Evolutionary conservation across 2,888 invertebrate species (phyloP).

Genomic region (Cantharis lateralis): DNA sequence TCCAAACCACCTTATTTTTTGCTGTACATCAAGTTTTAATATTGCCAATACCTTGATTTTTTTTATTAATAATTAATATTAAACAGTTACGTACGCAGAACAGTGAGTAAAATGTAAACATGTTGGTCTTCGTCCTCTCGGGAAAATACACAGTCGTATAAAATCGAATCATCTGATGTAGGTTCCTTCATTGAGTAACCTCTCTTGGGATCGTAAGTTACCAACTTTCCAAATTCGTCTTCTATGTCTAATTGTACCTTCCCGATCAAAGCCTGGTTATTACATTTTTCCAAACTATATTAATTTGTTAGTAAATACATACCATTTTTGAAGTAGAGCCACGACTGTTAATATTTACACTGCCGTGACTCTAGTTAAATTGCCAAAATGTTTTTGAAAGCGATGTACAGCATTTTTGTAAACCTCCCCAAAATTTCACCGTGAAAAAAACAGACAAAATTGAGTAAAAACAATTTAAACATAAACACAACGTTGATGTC

Average conservation of each 20-base stretch:
- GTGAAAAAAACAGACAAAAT: background rate
- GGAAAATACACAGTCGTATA: constrained; percentile 14
- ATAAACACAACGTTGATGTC: background rate
- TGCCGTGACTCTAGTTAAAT: constrained; percentile 19
- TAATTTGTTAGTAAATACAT: constrained; percentile 36
- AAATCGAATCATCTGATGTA: background rate
- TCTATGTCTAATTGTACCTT: constrained; percentile 31
- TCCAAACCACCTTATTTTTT: background rate
- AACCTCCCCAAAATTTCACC: background rate
- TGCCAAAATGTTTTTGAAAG: constrained; percentile 7
- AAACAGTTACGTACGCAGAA: constrained; percentile 26
- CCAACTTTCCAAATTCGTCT: constrained; percentile 28
- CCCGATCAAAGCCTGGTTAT: constrained; percentile 34
- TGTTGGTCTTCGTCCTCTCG: background rate
- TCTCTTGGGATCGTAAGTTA: constrained; percentile 31
- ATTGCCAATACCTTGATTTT: constrained; percentile 10
- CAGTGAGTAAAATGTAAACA: constrained; percentile 6
- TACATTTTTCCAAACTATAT: constrained; percentile 28
- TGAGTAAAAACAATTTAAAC: too few species aligned
- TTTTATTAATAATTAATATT: background rate
- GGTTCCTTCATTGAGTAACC: constrained; percentile 40
- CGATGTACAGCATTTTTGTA: constrained; percentile 15
- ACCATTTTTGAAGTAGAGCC: constrained; percentile 21
- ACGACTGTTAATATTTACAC: constrained; percentile 29
- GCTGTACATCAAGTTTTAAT: background rate